These are phyloP conservation scores for Thaumetopoea pityocampa DNA, from an alignment of 1,140 invertebrate genomes.

Conservation along the genomic window DNA sequence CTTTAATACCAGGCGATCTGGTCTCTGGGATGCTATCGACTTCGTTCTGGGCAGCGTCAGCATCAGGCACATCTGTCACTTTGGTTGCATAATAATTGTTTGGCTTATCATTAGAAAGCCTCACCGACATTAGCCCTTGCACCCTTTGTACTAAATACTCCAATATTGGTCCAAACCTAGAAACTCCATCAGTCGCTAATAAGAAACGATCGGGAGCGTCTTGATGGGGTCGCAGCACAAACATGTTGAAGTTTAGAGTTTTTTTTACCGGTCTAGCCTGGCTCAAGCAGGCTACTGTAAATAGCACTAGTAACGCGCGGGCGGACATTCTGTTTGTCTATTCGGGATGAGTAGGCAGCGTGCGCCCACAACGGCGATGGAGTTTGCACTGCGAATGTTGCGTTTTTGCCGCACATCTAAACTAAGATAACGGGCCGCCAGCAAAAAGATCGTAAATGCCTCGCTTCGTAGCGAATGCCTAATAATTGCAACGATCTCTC, in stretches of 20 bases:
- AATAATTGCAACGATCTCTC: constrained; percentile 62
- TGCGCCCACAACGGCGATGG: constrained; percentile 38
- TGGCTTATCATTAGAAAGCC: constrained; percentile 37
- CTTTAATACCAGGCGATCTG: constrained; percentile 46
- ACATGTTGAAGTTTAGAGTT: constrained; percentile 67
- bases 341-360: constrained; percentile 27
- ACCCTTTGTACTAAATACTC: constrained; percentile 79
- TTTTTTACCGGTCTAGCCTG: constrained; percentile 48
- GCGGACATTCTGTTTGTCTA: constrained; percentile 31
- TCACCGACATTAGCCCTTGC: constrained; percentile 78
- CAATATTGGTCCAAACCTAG: constrained; percentile 78
- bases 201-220: constrained; percentile 41
- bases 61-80: constrained; percentile 24
- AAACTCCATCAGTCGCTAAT: constrained; percentile 52
- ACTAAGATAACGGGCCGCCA: constrained; percentile 62
- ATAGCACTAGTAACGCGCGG: constrained; percentile 32
- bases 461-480: constrained; percentile 38
- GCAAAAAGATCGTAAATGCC: constrained; percentile 72
- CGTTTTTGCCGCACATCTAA: constrained; percentile 64
- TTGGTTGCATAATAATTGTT: too few relatives aligned
- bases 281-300: constrained; percentile 31
- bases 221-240: constrained; percentile 46
- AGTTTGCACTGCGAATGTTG: constrained; percentile 47
- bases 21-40: constrained; percentile 33
- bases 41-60: constrained; percentile 50